A percentile compares a stretch with the other conserved stretches of the same genome.
These are phyloP conservation scores for Monodelphis domestica DNA, from an alignment of 2,797 vertebrate species.

Conservation along the genomic window DNA sequence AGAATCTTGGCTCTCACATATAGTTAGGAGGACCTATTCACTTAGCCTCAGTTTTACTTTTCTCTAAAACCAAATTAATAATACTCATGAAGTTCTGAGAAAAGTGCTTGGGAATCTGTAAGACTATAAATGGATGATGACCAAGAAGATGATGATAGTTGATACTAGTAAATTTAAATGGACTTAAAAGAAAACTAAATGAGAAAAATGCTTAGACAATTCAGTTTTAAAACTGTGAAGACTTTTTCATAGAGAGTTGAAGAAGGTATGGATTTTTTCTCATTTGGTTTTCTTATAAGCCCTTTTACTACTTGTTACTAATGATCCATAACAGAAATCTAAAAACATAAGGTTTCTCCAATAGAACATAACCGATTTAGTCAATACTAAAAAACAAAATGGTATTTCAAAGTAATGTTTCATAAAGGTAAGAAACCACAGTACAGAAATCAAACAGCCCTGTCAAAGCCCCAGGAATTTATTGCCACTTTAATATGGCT, in stretches of 20 bases:
- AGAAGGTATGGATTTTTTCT: not conserved
- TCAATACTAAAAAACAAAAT: not conserved
- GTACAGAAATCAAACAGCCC: not conserved
- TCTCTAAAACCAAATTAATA: not conserved
- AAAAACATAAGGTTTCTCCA: not conserved
- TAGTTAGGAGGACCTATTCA: not conserved
- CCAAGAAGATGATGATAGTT: not conserved
- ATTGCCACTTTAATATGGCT: not conserved
- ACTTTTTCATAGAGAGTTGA: not conserved
- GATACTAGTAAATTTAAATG: not conserved
- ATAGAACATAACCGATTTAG: not conserved
- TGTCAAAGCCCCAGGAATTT: not conserved
- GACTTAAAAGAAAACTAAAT: not conserved
- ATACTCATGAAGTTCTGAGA: not conserved
- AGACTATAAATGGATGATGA: not conserved
- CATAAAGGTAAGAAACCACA: not conserved
- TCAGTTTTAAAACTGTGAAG: not conserved
- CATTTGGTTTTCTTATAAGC: not conserved
- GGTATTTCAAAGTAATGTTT: not conserved
- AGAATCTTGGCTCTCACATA: not conserved
- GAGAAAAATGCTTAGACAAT: not conserved
- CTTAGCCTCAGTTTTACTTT: not conserved
- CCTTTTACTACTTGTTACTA: not conserved
- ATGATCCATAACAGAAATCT: not conserved
- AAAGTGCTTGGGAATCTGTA: not conserved